These are phyloP conservation scores for Pipistrellus kuhlii DNA, from an alignment of 2,797 vertebrate genomes.

Conservation along the genomic window DNA sequence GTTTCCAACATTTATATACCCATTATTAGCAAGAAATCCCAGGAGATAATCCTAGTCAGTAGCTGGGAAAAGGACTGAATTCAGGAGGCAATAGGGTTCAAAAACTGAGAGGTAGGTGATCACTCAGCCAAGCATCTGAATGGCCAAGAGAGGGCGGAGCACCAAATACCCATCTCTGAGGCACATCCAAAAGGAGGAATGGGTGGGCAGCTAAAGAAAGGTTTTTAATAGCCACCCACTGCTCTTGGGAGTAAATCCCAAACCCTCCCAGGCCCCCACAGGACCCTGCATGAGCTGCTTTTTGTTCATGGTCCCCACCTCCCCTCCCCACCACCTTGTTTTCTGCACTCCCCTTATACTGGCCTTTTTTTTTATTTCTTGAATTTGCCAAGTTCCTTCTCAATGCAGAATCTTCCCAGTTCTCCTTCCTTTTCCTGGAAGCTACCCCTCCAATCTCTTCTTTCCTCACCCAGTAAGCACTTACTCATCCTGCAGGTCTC, in stretches of 20 bases:
- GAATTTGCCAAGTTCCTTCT: neutral
- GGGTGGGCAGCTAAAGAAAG: neutral
- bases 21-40: neutral
- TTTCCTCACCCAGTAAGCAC: neutral
- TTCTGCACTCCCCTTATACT: no score
- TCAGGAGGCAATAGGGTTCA: neutral
- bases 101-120: neutral
- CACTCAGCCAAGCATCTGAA: neutral
- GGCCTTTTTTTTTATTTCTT: neutral
- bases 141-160: neutral
- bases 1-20: neutral
- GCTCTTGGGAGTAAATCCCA: neutral
- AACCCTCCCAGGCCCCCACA: neutral
- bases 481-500: constrained; percentile 44
- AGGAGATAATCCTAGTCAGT: neutral
- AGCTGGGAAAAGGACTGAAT: neutral
- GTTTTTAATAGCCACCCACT: neutral
- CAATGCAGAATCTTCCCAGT: neutral
- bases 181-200: neutral
- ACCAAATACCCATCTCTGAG: neutral
- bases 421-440: constrained; percentile 40
- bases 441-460: neutral
- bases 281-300: neutral
- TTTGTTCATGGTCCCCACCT: neutral
- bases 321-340: neutral